Base-by-base conservation (phyloP, 2,113 vertebrate species). In the Aegithalos caudatus region DNA sequence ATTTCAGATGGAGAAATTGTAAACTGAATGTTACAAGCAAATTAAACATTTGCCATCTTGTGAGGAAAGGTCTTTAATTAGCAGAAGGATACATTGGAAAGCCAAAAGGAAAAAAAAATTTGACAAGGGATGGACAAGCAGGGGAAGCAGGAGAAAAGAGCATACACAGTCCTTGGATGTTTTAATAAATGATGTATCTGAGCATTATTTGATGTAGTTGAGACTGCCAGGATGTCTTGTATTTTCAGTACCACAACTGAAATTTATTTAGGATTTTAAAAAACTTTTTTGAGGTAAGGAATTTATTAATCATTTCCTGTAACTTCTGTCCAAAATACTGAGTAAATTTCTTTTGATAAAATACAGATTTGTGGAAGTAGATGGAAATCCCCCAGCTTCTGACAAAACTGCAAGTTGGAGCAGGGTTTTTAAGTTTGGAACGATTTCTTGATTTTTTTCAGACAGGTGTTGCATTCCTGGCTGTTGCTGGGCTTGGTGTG, bases 171-270 rank as follows among this genome's bases (percentile, higher is more conserved):
- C 80, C 90, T 94, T 94, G 92, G 93, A 89, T 97, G 94, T 90
- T 97, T 97, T 95, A 96, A 96, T 97, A 96, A 94, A 96, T 96
- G 94, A 95, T 96, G 88, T 96, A 94, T 96, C 96, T 96, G 90
- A 96, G 76, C 88, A 57, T 86, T 94, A 93, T 97, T 96, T 96
- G 95, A 95, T 95, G 88, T 96, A 74, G 72, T 56, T 78, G 90
- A 95, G 86, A 35, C 83, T 95, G 92, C 90, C 86, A 92, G 82
- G 76, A 81, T 96, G 65, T 90, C 94, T 96, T 95, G 80, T 95
- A 57, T 93, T 94, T 96, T 90, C 85, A 86, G 67, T 81, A 71
- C 72, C 82, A 71, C 48, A 81, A 91, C 60, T 95, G 95, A 94
- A 96, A 93, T 90, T 96, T 95, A 94, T 10, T 94, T 96, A 94